Percentiles rank a stretch among this genome's conserved stretches.
These are phyloP conservation scores for Forbesichthys papilliferus DNA, from an alignment of 2,113 vertebrate species.

Conservation along the genomic window DNA sequence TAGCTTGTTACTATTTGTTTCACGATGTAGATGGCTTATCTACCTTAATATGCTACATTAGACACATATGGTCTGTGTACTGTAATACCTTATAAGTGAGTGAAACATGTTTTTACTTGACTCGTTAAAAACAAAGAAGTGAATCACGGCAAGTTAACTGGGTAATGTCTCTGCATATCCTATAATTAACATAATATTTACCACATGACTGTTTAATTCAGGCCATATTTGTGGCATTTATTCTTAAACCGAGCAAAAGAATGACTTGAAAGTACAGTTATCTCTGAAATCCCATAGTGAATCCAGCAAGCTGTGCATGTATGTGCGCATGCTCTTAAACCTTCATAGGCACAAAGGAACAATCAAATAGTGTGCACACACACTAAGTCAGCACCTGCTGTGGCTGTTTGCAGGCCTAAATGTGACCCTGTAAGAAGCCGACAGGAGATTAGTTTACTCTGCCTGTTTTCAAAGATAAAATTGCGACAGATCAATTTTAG, in stretches of 20 bases:
- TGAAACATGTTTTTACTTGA: no score
- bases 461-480: constrained; percentile 70
- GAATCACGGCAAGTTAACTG: background rate
- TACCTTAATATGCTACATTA: no score
- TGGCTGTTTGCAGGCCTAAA: constrained; percentile 55
- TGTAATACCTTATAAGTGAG: no score
- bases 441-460: constrained; percentile 67
- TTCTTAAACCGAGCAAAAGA: constrained; percentile 13
- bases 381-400: constrained; percentile 56
- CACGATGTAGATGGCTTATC: no score
- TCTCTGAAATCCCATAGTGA: constrained; percentile 14
- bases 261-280: constrained; percentile 11
- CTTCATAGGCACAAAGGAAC: constrained; percentile 20
- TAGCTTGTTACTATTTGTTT: no score
- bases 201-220: background rate
- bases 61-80: no score
- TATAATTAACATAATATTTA: constrained; percentile 1
- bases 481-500: constrained; percentile 48
- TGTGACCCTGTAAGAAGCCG: constrained; percentile 68
- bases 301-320: constrained; percentile 10
- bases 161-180: constrained; percentile 2
- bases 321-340: constrained; percentile 21
- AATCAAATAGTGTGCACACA: constrained; percentile 3
- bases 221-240: background rate
- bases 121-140: background rate